Conservation (phyloP, 2,113 vertebrate genomes). For the Carollia perspicillata region DNA sequence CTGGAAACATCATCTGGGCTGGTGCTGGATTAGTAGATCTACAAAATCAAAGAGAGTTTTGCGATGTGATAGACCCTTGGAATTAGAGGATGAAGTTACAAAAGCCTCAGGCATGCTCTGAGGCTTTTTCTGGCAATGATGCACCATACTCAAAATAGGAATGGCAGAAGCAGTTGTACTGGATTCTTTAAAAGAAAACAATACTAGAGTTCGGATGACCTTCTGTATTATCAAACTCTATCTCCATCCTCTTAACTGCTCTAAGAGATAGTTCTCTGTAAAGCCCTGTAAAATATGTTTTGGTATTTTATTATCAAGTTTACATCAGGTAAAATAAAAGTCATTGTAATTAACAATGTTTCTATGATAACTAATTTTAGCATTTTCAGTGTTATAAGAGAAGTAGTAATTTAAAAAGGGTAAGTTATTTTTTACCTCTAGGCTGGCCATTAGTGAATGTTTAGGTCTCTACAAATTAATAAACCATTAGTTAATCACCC, state of each 20-base stretch:
- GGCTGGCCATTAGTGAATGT: background rate
- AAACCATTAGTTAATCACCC: background rate
- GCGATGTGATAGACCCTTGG: background rate
- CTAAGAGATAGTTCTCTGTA: background rate
- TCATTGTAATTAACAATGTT: background rate
- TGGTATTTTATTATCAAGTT: background rate
- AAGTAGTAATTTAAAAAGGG: background rate
- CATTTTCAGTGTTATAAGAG: background rate
- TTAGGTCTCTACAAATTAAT: background rate
- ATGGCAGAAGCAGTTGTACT: background rate
- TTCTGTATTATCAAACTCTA: background rate
- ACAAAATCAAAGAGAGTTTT: slow-evolving; percentile 42
- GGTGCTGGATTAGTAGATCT: slow-evolving; percentile 40
- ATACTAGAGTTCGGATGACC: background rate
- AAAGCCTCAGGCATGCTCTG: slow-evolving; percentile 24
- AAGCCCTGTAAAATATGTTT: background rate
- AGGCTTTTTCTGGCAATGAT: slow-evolving; percentile 51
- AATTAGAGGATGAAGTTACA: slow-evolving; percentile 63
- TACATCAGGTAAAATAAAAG: background rate
- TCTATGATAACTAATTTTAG: background rate
- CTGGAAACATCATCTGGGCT: slow-evolving; percentile 13
- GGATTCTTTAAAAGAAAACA: background rate
- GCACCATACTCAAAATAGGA: slow-evolving; percentile 23
- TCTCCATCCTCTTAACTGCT: background rate
- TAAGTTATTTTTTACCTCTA: background rate